Evolutionary conservation across 1,140 invertebrate species (phyloP).

Genomic region (Mya arenaria): DNA sequence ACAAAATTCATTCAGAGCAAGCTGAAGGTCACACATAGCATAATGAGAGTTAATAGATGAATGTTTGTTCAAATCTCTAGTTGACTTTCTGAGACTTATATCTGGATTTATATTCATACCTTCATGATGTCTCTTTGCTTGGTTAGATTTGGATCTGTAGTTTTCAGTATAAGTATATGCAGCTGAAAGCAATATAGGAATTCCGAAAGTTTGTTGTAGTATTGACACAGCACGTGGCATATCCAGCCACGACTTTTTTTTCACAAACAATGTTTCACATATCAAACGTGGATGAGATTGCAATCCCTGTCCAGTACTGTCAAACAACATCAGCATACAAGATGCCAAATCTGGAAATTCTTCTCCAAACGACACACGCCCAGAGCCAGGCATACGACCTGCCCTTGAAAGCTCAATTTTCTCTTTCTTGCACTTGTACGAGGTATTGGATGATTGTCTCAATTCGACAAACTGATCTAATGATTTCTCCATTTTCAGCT

Average conservation of each 20-base stretch:
- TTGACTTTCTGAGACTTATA: conserved; percentile 24
- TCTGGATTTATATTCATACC: conserved; percentile 25
- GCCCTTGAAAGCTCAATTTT: too few relatives aligned
- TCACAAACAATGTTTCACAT: conserved; percentile 30
- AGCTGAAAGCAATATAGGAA: conserved; percentile 25
- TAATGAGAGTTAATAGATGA: conserved; percentile 8
- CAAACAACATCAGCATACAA: conserved; percentile 21
- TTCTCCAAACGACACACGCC: not conserved
- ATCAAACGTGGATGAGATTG: conserved; percentile 25
- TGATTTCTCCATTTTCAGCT: too few relatives aligned
- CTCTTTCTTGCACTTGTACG: too few relatives aligned
- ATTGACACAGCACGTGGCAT: conserved; percentile 30
- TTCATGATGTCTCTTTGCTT: conserved; percentile 29
- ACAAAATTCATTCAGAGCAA: conserved; percentile 4
- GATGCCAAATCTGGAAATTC: not conserved
- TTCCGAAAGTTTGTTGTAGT: conserved; percentile 9
- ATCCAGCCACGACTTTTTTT: conserved; percentile 11
- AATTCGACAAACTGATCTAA: too few relatives aligned
- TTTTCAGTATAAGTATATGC: conserved; percentile 41
- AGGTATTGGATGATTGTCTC: too few relatives aligned
- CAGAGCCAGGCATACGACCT: too few relatives aligned
- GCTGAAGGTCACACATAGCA: conserved; percentile 12
- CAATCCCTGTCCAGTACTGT: conserved; percentile 10
- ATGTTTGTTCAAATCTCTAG: conserved; percentile 17
- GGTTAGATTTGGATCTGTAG: not conserved